Evolutionary conservation across 2,113 vertebrate genomes (phyloP).

Genomic region (Struthio camelus): DNA sequence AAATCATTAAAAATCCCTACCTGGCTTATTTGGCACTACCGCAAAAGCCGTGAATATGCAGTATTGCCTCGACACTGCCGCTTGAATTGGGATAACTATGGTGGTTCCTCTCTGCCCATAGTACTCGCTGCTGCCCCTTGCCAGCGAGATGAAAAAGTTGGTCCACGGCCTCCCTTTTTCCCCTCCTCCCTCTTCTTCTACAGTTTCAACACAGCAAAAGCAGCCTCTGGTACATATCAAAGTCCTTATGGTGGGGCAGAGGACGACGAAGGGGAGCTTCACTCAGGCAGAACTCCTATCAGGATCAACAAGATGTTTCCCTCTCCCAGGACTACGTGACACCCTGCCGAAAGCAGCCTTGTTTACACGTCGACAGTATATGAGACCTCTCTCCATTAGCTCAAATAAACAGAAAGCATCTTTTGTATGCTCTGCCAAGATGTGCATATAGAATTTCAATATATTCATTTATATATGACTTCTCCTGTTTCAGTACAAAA

Average conservation of each 20-base stretch:
- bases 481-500: slow-evolving; percentile 37
- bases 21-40: neutral
- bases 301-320: neutral
- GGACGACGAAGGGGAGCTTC: neutral
- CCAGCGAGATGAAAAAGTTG: neutral
- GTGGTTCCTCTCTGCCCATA: neutral
- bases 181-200: neutral
- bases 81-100: neutral
- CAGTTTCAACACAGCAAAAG: neutral
- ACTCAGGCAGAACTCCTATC: neutral
- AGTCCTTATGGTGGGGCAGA: neutral
- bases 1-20: neutral
- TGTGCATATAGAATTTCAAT: neutral
- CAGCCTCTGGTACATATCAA: neutral
- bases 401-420: neutral
- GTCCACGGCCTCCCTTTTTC: neutral
- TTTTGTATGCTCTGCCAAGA: neutral
- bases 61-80: neutral
- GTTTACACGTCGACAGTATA: neutral
- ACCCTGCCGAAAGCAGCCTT: neutral
- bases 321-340: neutral
- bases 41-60: neutral
- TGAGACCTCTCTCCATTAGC: neutral
- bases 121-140: slow-evolving; percentile 51
- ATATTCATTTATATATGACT: neutral